Base-by-base conservation (phyloP, 2,113 vertebrate genomes). In the Panurus biarmicus region DNA sequence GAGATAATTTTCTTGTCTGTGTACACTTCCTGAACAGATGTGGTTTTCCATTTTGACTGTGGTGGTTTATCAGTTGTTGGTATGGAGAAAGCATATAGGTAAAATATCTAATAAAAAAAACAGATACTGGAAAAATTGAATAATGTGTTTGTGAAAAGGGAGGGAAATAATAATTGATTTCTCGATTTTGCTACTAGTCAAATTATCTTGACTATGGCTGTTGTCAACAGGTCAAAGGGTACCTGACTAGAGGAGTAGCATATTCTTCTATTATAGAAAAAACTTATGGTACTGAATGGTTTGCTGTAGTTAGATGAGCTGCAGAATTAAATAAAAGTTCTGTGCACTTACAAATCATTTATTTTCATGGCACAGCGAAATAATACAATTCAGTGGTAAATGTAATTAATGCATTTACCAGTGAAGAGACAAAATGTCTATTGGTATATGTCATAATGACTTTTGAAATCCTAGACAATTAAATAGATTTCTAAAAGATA, bases 11-110 rank as follows among this genome's bases (percentile, higher is more conserved):
- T 90, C 78, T 86, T 93, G 61, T 93, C 54, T 56, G 38, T 77
- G 42, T 57, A 65, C 50, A 72, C 73, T 93, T 95, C 85, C 89
- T 87, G 70, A 80, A 75, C 65, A 95, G 57, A 84, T 51, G 54
- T 72, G 42, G 47, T 94, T 96, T 94, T 87, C 75, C 60, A 66
- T 95, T 90, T 87, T 91, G 77, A 62, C 75, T 95, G 84, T 47
- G 72, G 44, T 31, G 54, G 11, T 60, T 95, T 95, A 90, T 91
- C 74, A 93, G 78, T 93, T 47, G 17, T 80, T 96, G 94, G 69
- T 66, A 87, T 35, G 48, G 71, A 96, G 76, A 75, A 19, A 87
- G 15, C 15, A 5, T 61, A 54, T 21, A 73, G 45, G 69, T 64
- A 67, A 92, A 69, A 21, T 72, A 62, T 71, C n/a, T 86, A 94